Conservation (phyloP, 2,113 vertebrate species). For the Strix aluco region DNA sequence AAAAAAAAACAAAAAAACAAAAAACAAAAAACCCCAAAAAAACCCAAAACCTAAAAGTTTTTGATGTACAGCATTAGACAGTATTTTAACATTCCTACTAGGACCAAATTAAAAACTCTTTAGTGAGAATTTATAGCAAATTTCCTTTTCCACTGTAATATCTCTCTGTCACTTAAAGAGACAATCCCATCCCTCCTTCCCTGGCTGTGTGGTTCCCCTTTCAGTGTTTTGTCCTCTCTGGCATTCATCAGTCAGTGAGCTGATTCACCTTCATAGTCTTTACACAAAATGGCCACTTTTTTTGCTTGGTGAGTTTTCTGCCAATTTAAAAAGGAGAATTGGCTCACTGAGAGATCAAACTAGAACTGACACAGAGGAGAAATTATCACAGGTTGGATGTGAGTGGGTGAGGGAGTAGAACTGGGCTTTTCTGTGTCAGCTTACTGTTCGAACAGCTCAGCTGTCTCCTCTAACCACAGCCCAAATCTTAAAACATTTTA, state of each 20-base stretch:
- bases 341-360: not conserved
- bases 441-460: not conserved
- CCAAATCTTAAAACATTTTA: not conserved
- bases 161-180: not conserved
- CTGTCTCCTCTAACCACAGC: not conserved
- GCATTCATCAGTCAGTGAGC: not conserved
- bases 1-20: not conserved
- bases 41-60: too few relatives aligned
- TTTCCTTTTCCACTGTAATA: not conserved
- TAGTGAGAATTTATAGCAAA: not conserved
- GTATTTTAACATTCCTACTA: not conserved
- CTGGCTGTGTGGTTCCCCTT: not conserved
- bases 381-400: not conserved
- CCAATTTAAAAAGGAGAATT: not conserved
- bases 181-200: not conserved
- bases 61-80: not conserved
- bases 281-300: rapidly evolving
- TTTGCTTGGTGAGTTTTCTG: not conserved
- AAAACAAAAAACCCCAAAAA: too few relatives aligned
- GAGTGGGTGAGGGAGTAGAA: not conserved
- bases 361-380: not conserved
- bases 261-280: not conserved
- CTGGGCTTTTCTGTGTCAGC: not conserved
- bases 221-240: not conserved
- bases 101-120: not conserved